Percentiles rank a stretch among this genome's conserved stretches.
Conservation (phyloP, 2,888 invertebrate species). For the Polymixis flavicincta region DNA sequence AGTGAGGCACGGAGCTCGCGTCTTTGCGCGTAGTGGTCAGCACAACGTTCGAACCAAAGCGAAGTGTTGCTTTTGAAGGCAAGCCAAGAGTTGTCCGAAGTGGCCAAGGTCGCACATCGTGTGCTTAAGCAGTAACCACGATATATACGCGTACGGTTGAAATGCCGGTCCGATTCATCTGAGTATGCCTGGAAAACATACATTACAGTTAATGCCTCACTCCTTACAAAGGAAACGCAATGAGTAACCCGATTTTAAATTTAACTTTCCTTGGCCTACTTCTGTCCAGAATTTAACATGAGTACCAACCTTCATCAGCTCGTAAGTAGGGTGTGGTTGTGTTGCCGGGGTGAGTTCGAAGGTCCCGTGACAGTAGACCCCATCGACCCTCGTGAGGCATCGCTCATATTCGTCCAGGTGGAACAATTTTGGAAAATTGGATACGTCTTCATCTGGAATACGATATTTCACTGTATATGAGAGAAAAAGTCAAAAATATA, state of each 20-base stretch:
- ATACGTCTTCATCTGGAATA: constrained; percentile 62
- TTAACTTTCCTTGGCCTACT: neutral
- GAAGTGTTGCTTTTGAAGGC: constrained; percentile 38
- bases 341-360: constrained; percentile 61
- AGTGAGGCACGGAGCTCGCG: constrained; percentile 62
- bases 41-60: constrained; percentile 64
- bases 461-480: too few species aligned
- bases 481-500: too few species aligned
- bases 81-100: constrained; percentile 35
- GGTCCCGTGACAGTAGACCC: constrained; percentile 69
- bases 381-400: constrained; percentile 62
- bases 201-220: neutral
- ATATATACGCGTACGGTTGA: constrained; percentile 71
- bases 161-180: constrained; percentile 51
- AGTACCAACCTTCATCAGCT: too few species aligned
- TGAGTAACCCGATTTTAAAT: too few species aligned
- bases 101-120: constrained; percentile 56
- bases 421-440: constrained; percentile 67
- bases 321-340: too few species aligned
- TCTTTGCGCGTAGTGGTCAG: constrained; percentile 43
- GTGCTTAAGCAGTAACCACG: constrained; percentile 74
- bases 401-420: constrained; percentile 69
- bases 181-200: constrained; percentile 53
- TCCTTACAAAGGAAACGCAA: neutral
- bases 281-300: too few species aligned